A percentile compares a stretch with the other conserved stretches of the same genome.
Conservation (phyloP, 2,888 invertebrate species). For the Prenolepis imparis region DNA sequence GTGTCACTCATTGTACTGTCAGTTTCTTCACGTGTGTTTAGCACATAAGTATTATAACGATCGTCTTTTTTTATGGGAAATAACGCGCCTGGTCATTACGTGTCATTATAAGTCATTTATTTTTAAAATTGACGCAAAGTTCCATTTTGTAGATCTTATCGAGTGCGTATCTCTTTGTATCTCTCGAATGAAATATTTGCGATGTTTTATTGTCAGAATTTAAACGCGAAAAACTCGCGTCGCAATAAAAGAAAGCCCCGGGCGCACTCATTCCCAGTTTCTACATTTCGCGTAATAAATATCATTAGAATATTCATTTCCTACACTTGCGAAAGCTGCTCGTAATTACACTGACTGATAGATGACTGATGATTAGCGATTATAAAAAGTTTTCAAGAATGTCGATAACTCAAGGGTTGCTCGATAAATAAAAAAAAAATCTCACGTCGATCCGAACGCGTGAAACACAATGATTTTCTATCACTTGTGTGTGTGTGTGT, state of each 20-base stretch:
- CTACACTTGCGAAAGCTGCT: neutral
- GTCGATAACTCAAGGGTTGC: neutral
- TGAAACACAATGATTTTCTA: constrained; percentile 20
- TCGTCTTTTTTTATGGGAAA: constrained; percentile 2
- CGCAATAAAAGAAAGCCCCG: neutral
- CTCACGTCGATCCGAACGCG: constrained; percentile 1
- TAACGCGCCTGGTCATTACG: constrained; percentile 4
- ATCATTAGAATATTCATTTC: constrained; percentile 7
- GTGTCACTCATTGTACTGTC: constrained; percentile 35
- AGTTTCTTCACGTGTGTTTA: constrained; percentile 28
- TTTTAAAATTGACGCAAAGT: neutral
- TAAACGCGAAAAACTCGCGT: neutral
- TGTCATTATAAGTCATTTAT: neutral
- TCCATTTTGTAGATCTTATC: neutral
- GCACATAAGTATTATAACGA: neutral
- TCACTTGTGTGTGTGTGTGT: too few species aligned
- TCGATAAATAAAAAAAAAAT: constrained; percentile 34
- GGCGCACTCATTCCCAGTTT: neutral
- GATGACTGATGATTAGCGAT: constrained; percentile 17
- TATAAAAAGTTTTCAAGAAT: constrained; percentile 25
- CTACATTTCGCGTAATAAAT: neutral
- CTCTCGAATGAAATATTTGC: neutral
- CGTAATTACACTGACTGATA: neutral
- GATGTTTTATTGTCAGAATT: neutral
- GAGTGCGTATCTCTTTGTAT: neutral